Base-by-base conservation (phyloP, 2,113 vertebrate genomes). In the Vulpes ferrilata region DNA sequence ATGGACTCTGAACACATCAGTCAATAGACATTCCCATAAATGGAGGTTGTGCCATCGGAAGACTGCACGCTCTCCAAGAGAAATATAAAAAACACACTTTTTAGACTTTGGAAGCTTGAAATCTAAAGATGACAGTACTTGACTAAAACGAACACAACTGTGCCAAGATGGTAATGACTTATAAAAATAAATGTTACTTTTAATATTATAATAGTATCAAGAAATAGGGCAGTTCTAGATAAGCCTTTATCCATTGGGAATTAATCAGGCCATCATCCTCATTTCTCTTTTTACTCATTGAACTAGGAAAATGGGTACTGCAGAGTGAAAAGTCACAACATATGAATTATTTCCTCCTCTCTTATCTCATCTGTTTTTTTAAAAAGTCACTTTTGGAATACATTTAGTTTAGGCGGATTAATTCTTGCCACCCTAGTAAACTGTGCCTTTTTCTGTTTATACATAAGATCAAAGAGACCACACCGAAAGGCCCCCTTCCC, bases 161-260 rank as follows among this genome's bases (percentile, higher is more conserved):
- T 57, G 94, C 92, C 94, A 60, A 87, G 96, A 32, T 32, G 62
- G 57, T 43, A 85, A 95, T 38, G 32, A 85, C 84, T 69, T 81
- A 71, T 22, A 81, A 92, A 93, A 93, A 71, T 51, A 62, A 51
- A 90, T 0, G 35, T n/a, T n/a, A 32, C 85, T 71, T 92, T 91
- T 55, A 88, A 84, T 71, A 48, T 51, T 48, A 19, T 22, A 84
- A 81, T 32, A 71, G 78, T 88, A 73, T 74, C 89, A 48, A 76
- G 86, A 96, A 96, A 48, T 76, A 88, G 96, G 94, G 78, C 94
- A 91, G 82, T 53, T 71, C 94, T 16, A 8, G 13, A 51, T 17
- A n/a, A 43, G 51, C 15, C n/a, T 17, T 43, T 2, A 20, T 17
- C 90, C 43, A 3, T 0, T 2, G 64, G 92, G 96, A 91, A 71